Evolutionary conservation across 2,888 invertebrate genomes (phyloP).

Genomic region (Cremastobaeus sp.): DNA sequence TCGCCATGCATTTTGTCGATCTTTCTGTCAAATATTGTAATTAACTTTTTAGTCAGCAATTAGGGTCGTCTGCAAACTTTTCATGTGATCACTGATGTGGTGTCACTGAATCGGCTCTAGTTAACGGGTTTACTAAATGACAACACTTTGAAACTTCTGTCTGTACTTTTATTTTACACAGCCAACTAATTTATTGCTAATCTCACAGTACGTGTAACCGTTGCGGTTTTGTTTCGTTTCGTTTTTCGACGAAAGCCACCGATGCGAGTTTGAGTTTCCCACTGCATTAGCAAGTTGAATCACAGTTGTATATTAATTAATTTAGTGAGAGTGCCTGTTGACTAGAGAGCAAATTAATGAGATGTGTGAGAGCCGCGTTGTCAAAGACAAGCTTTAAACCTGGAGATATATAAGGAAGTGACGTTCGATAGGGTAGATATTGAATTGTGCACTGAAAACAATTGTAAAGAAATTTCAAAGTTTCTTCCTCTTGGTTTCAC

Average conservation of each 20-base stretch:
- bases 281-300: not conserved
- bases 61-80: constrained; percentile 22
- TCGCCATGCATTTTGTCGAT: constrained; percentile 10
- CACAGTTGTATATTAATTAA: constrained; percentile 1
- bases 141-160: too few species aligned
- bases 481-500: not conserved
- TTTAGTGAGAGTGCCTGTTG: constrained; percentile 42
- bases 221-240: too few species aligned
- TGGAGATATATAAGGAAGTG: constrained; percentile 14
- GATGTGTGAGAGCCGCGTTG: constrained; percentile 3
- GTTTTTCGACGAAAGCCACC: too few species aligned
- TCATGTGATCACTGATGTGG: too few species aligned
- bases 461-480: not conserved
- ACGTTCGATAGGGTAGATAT: constrained; percentile 19
- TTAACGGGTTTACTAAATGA: too few species aligned
- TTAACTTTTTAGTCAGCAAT: constrained; percentile 37
- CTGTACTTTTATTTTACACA: too few species aligned
- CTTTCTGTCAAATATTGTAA: constrained; percentile 30
- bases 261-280: too few species aligned
- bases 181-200: too few species aligned
- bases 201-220: too few species aligned
- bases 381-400: constrained; percentile 15
- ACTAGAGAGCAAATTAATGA: constrained; percentile 30
- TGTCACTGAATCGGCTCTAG: too few species aligned
- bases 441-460: constrained; percentile 1